Evolutionary conservation across 1,140 invertebrate species (phyloP).

Genomic region (Drosophila pallidifrons): DNA sequence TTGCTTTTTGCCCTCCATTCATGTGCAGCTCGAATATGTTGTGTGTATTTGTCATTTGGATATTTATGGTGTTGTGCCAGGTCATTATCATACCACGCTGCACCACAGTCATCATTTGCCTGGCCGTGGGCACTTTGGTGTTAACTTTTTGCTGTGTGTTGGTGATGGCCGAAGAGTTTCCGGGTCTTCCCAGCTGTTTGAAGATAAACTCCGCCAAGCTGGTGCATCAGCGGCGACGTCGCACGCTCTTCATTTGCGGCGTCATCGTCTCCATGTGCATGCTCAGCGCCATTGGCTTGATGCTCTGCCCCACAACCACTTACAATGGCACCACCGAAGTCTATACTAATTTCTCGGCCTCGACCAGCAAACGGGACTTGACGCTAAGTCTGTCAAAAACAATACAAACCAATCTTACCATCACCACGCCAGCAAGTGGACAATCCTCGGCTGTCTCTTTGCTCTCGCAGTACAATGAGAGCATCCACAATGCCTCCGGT

Average conservation of each 20-base stretch:
- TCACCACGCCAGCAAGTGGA: slow-evolving; percentile 62
- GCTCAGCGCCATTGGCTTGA: slow-evolving; percentile 86
- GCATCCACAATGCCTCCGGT: slow-evolving; percentile 54
- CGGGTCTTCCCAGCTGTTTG: slow-evolving; percentile 87
- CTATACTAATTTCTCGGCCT: slow-evolving; percentile 24
- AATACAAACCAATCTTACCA: slow-evolving; percentile 85
- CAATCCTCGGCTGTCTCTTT: slow-evolving; percentile 36
- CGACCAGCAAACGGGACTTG: slow-evolving; percentile 63
- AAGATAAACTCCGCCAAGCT: slow-evolving; percentile 90
- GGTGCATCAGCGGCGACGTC: slow-evolving; percentile 88
- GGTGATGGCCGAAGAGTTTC: slow-evolving; percentile 95
- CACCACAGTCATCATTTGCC: slow-evolving; percentile 86
- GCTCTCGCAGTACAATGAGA: slow-evolving; percentile 56
- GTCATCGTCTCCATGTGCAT: slow-evolving; percentile 92
- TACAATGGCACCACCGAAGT: slow-evolving; percentile 60
- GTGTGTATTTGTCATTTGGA: slow-evolving; percentile 95
- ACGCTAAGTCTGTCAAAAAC: slow-evolving; percentile 84
- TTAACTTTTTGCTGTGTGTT: slow-evolving; percentile 89
- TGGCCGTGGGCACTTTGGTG: slow-evolving; percentile 88
- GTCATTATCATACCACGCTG: slow-evolving; percentile 91
- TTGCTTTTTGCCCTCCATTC: slow-evolving; percentile 54
- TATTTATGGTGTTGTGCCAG: slow-evolving; percentile 94
- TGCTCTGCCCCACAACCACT: slow-evolving; percentile 66
- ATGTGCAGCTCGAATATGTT: slow-evolving; percentile 92
- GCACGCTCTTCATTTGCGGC: slow-evolving; percentile 92